phyloP scores from a whole-genome alignment of 2,113 vertebrate species.

The Stegastes partitus region DNA sequence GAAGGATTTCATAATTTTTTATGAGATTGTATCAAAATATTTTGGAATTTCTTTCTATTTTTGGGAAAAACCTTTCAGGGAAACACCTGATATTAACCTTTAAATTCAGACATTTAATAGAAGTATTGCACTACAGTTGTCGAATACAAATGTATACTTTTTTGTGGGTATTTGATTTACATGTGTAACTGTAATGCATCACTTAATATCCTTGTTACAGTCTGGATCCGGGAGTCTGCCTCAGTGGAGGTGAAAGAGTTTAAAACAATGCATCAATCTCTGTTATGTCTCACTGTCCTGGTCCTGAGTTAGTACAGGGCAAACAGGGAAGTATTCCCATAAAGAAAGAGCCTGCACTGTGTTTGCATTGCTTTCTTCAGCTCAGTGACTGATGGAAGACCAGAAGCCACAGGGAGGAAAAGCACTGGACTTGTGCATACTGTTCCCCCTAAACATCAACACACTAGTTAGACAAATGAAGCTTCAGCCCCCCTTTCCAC shows the following conservation, averaged over 20 bases:
- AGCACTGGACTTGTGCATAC: slow-evolving; percentile 75
- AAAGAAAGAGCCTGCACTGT: slow-evolving; percentile 67
- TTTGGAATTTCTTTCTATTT: not conserved
- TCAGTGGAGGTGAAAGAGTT: slow-evolving; percentile 60
- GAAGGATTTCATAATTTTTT: slow-evolving; percentile 43
- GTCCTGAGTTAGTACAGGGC: slow-evolving; percentile 66
- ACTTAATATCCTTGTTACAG: slow-evolving; percentile 23
- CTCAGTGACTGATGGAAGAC: slow-evolving; percentile 79
- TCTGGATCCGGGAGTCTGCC: slow-evolving; percentile 24
- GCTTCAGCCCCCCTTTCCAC: slow-evolving; percentile 38
- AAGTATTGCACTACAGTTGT: not conserved
- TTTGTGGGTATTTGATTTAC: slow-evolving; percentile 2
- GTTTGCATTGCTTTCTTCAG: slow-evolving; percentile 76
- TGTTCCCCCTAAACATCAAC: slow-evolving; percentile 84
- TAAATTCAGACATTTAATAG: not conserved
- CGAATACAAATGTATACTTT: slow-evolving; percentile 8
- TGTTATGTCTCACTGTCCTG: slow-evolving; percentile 57
- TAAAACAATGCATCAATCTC: slow-evolving; percentile 68
- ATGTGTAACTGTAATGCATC: slow-evolving; percentile 6
- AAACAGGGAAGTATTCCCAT: slow-evolving; percentile 72
- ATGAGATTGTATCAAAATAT: slow-evolving; percentile 29
- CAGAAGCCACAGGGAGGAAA: slow-evolving; percentile 79
- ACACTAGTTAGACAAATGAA: slow-evolving; percentile 81
- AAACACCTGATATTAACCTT: not conserved
- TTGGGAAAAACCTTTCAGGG: not conserved